Base-by-base conservation (phyloP, 2,113 vertebrate genomes). In the Sciurus niger region DNA sequence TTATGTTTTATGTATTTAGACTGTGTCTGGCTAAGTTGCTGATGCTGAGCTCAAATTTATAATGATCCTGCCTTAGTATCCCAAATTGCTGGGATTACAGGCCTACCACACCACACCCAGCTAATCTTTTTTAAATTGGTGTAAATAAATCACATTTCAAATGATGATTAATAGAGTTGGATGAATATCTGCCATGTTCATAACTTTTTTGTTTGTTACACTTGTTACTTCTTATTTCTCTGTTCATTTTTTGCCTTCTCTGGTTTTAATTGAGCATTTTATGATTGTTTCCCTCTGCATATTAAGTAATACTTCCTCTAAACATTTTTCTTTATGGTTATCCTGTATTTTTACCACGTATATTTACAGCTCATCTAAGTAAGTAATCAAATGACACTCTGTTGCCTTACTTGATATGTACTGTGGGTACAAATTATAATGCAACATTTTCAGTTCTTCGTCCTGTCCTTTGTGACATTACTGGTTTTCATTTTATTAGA, bases 121-220 rank as follows among this genome's bases (percentile, higher is more conserved):
- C 63, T 20, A 28, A 74, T 24, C 17, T 74, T 43, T 74, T 74
- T 70, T 70, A 63, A 37, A 78, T 95, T 74, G 17, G 55, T 68
- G 1, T 88, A 76, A 51, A 12, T 84, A 84, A 63, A 68, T 55
- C 67, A 84, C 17, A 77, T 22, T 68, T 96, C 3, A 55, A 16
- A 37, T 67, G 53, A 82, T 95, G 73, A 85, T 84, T 79, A 93
- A 79, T 77, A 58, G 82, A 77, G 9, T 55, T 90, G 46, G 55
- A 58, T 90, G 55, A 85, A 53, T 82, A 67, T 53, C 37, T 80
- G 48, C 65, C 65, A 67, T 73, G 53, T 88, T 73, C 24, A 46
- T 93, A 84, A 72, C 40, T 78, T n/a, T 90, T 80, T 40, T 85
- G 4, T 76, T 80, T 40, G 22, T 76, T 92, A 25, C 1, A 22